These are phyloP conservation scores for Colinus virginianus DNA, from an alignment of 2,113 vertebrate genomes.

Conservation along the genomic window DNA sequence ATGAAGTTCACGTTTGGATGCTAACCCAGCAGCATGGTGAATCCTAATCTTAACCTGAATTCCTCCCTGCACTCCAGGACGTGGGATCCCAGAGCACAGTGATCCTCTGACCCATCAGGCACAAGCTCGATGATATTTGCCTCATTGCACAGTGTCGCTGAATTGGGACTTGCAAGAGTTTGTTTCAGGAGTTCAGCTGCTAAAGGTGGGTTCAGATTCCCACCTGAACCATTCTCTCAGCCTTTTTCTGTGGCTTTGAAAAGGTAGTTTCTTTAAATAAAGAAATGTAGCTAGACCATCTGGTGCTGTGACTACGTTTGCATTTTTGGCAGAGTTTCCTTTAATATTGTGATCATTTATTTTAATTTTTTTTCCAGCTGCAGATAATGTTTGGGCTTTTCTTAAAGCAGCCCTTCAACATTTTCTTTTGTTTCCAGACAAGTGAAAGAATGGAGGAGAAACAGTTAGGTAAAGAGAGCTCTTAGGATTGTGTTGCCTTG, in stretches of 20 bases:
- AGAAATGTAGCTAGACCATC: not conserved
- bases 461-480: not conserved
- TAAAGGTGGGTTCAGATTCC: conserved; percentile 25
- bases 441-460: not conserved
- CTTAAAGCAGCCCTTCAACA: not conserved
- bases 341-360: not conserved
- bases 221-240: conserved; percentile 15
- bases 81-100: not conserved
- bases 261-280: not conserved
- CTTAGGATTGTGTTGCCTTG: not conserved
- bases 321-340: not conserved
- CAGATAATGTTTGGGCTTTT: not conserved
- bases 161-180: not conserved
- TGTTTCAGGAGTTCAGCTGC: conserved; percentile 20
- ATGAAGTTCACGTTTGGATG: not conserved
- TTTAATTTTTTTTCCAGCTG: not conserved
- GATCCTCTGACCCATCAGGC: not conserved
- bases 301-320: not conserved
- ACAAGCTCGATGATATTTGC: not conserved
- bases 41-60: not conserved
- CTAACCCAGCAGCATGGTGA: not conserved
- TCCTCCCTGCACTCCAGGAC: not conserved
- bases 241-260: not conserved
- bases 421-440: conserved; percentile 11
- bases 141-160: not conserved